phyloP scores from a whole-genome alignment of 2,113 vertebrate genomes.

The Trogon surrucura region DNA sequence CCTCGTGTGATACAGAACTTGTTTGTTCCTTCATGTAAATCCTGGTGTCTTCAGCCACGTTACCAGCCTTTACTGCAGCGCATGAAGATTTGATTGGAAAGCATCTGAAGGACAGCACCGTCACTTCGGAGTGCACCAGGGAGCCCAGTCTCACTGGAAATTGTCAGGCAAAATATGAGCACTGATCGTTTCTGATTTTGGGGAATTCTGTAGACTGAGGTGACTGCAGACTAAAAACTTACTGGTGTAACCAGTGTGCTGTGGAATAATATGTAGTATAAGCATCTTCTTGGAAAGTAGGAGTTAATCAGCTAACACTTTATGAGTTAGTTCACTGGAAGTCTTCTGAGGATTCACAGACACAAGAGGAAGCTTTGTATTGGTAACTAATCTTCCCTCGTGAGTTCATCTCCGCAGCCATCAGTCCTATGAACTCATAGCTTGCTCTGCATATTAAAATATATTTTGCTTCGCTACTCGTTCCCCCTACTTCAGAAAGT shows the following conservation, averaged over 20 bases:
- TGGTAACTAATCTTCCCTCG: background rate
- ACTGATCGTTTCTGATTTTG: background rate
- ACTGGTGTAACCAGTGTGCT: background rate
- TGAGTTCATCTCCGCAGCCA: background rate
- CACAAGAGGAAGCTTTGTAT: background rate
- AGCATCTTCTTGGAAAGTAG: background rate
- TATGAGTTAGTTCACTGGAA: background rate
- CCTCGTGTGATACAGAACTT: background rate
- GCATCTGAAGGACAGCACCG: rapidly evolving
- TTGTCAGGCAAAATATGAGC: background rate
- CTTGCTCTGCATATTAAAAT: background rate
- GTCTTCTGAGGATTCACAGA: background rate
- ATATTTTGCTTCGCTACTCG: background rate
- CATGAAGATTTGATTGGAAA: background rate
- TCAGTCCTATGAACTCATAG: background rate
- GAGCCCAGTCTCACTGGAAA: background rate
- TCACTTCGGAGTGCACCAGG: rapidly evolving
- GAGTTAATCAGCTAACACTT: background rate
- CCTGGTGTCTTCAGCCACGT: background rate
- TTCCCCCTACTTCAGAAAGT: background rate
- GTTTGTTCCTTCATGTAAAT: background rate
- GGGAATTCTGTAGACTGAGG: background rate
- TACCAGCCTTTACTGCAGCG: rapidly evolving
- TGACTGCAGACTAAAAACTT: background rate
- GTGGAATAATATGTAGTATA: too few relatives aligned